Percentiles rank a stretch among this genome's conserved stretches.
These are phyloP conservation scores for Hippolais icterina DNA, from an alignment of 2,113 vertebrate genomes.

Conservation along the genomic window DNA sequence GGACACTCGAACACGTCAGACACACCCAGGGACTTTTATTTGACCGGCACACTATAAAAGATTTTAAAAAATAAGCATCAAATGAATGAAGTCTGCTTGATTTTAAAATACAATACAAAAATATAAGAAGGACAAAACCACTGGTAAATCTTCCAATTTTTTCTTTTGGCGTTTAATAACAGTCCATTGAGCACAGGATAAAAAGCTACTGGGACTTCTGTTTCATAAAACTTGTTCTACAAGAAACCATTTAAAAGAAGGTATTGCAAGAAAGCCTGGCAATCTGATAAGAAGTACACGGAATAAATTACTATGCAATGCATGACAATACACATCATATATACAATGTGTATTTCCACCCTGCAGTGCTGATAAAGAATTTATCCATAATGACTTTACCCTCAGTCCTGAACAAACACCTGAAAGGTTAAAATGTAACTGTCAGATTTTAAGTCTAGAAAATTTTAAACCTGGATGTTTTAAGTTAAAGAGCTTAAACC, in stretches of 20 bases:
- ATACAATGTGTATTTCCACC: accelerated
- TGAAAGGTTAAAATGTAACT: neutral
- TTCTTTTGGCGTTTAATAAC: neutral
- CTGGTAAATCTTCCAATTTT: neutral
- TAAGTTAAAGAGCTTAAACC: neutral
- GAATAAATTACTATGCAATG: neutral
- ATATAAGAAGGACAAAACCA: neutral
- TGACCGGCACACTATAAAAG: constrained; percentile 89
- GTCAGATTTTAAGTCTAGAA: neutral
- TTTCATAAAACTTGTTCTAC: neutral
- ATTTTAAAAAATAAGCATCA: neutral
- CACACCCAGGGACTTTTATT: constrained; percentile 99
- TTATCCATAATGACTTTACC: neutral
- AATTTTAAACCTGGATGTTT: neutral
- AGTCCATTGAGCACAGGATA: neutral
- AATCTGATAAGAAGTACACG: neutral
- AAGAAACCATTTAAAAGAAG: neutral
- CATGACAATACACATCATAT: neutral
- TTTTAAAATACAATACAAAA: neutral
- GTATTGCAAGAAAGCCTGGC: neutral
- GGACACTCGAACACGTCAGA: constrained; percentile 92
- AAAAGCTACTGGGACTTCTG: neutral
- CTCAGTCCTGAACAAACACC: accelerated
- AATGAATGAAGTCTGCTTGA: neutral
- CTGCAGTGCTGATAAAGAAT: neutral